Percentiles rank a stretch among this genome's conserved stretches.
Conservation (phyloP, 1,140 invertebrate species). For the Sinonovacula constricta region DNA sequence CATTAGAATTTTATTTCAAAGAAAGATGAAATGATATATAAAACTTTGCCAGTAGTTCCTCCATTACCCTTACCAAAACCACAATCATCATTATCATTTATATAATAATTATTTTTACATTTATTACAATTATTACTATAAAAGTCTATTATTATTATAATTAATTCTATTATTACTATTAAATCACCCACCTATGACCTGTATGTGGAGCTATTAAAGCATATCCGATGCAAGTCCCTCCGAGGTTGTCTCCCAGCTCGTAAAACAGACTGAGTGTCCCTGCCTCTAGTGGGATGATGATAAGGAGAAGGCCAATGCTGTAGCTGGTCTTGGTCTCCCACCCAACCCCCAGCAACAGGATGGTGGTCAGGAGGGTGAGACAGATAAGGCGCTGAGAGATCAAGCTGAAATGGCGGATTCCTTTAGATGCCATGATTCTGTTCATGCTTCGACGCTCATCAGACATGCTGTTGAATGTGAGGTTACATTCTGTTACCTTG, state of each 20-base stretch:
- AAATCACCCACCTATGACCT: constrained; percentile 63
- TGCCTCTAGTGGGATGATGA: constrained; percentile 72
- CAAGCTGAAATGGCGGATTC: constrained; percentile 76
- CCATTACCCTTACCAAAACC: too few species aligned
- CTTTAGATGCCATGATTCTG: constrained; percentile 75
- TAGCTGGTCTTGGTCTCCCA: constrained; percentile 73
- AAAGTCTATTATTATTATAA: too few species aligned
- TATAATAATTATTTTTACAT: too few species aligned
- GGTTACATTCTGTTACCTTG: constrained; percentile 74
- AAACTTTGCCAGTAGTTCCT: too few species aligned
- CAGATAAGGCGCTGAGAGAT: constrained; percentile 72
- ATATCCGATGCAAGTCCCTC: constrained; percentile 76
- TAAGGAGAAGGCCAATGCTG: constrained; percentile 69
- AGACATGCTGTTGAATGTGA: constrained; percentile 61
- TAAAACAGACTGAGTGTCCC: constrained; percentile 73
- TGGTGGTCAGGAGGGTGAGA: constrained; percentile 68
- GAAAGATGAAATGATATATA: too few species aligned
- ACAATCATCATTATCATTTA: too few species aligned
- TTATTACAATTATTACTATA: too few species aligned
- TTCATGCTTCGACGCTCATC: constrained; percentile 68
- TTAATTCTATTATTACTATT: too few species aligned
- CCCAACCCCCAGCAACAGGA: constrained; percentile 66
- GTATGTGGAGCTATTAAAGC: constrained; percentile 74
- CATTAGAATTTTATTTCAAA: too few species aligned
- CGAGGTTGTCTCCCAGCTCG: constrained; percentile 71